Evolutionary conservation across 92 coral and sea anemone genomes (phyloP).

Genomic region (Metridium senile): DNA sequence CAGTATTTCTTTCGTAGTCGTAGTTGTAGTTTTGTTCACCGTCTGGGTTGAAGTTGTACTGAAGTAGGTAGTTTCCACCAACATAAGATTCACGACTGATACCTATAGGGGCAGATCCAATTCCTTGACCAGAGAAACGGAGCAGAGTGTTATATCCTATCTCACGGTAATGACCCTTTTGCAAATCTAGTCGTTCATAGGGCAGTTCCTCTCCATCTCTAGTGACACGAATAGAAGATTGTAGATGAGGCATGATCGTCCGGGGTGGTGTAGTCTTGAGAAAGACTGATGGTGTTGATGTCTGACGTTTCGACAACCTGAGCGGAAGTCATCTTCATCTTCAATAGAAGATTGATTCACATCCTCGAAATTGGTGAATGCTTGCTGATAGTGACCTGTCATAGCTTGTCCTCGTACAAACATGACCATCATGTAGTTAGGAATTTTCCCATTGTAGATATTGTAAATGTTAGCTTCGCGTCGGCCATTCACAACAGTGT

Average conservation of each 20-base stretch:
- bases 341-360: not conserved
- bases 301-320: too few relatives aligned
- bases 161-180: not conserved
- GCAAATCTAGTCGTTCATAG: not conserved
- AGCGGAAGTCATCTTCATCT: too few relatives aligned
- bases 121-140: not conserved
- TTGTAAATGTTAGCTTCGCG: not conserved
- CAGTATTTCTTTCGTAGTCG: not conserved
- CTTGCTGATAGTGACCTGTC: not conserved
- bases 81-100: not conserved
- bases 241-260: too few relatives aligned
- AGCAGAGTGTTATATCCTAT: not conserved
- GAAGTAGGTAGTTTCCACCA: conserved; percentile 5
- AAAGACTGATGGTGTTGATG: too few relatives aligned
- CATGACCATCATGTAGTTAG: conserved; percentile 21
- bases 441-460: conserved; percentile 2
- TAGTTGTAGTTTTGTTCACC: conserved; percentile 10
- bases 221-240: conserved; percentile 6
- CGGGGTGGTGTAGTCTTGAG: too few relatives aligned
- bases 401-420: not conserved
- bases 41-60: conserved; percentile 25
- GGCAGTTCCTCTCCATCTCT: conserved; percentile 12
- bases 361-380: not conserved
- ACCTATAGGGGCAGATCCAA: conserved; percentile 1
- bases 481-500: not conserved